Conservation (phyloP, 2,113 vertebrate species). For the Australoheros scitulus region DNA sequence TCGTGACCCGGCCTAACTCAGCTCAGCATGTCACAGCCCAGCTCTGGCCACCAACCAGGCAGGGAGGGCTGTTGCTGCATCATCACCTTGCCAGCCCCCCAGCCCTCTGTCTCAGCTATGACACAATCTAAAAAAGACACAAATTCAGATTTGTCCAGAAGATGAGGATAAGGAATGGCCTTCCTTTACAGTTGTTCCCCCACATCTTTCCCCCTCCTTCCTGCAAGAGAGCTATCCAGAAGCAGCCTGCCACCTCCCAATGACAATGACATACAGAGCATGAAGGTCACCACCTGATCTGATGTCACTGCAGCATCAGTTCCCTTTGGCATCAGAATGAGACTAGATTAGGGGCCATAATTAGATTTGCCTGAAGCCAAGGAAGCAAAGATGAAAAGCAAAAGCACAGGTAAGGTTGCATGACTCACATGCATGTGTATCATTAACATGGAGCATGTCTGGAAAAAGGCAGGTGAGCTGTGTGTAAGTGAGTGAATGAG, state of each 20-base stretch:
- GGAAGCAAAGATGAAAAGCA: background rate
- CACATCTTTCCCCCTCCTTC: background rate
- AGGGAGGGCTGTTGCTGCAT: slow-evolving; percentile 32
- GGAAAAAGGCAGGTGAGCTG: background rate
- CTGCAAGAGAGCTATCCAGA: background rate
- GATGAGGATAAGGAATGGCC: slow-evolving; percentile 23
- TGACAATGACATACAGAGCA: slow-evolving; percentile 60
- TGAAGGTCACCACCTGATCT: slow-evolving; percentile 73
- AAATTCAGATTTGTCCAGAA: slow-evolving; percentile 7
- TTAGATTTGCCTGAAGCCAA: slow-evolving; percentile 54
- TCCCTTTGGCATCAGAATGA: slow-evolving; percentile 50
- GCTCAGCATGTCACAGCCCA: slow-evolving; percentile 11
- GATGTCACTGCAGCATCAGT: slow-evolving; percentile 53
- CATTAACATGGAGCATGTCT: background rate
- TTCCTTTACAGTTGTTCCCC: background rate
- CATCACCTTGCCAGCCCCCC: slow-evolving; percentile 27
- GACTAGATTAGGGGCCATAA: slow-evolving; percentile 56
- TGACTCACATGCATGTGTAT: background rate
- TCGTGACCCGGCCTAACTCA: background rate
- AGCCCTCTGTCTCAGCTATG: slow-evolving; percentile 1
- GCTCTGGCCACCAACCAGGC: background rate
- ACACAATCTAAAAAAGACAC: slow-evolving; percentile 26
- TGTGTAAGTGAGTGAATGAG: slow-evolving; percentile 8
- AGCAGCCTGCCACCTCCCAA: background rate
- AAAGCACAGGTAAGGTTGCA: background rate